Percentiles rank a stretch among this genome's conserved stretches.
Conservation (phyloP, 2,888 invertebrate species). For the Volucella inanis region DNA sequence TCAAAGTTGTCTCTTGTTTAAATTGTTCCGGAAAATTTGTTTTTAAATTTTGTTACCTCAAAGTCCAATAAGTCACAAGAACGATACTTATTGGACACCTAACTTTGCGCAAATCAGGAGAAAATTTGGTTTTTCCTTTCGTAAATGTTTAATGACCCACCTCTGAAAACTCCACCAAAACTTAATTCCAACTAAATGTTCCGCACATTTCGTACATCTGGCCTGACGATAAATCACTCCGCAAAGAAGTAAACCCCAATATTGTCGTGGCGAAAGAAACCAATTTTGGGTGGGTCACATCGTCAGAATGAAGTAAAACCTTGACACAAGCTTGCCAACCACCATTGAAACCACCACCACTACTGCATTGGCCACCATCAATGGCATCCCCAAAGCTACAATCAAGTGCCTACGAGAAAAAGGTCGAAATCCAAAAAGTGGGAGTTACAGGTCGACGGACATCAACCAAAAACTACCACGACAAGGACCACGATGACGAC, state of each 20-base stretch:
- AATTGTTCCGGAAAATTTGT: too few relatives aligned
- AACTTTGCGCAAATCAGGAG: background rate
- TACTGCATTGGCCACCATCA: constrained; percentile 28
- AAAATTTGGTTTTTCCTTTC: background rate
- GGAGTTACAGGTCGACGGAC: constrained; percentile 72
- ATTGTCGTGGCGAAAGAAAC: constrained; percentile 72
- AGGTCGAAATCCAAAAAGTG: constrained; percentile 62
- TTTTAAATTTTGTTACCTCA: too few relatives aligned
- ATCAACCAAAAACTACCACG: constrained; percentile 66
- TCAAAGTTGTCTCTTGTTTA: too few relatives aligned
- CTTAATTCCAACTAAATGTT: constrained; percentile 56
- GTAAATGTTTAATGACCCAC: constrained; percentile 15
- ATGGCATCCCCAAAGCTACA: constrained; percentile 53
- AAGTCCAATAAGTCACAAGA: too few relatives aligned
- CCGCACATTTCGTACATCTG: constrained; percentile 73
- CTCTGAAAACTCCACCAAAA: constrained; percentile 51
- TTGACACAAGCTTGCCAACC: constrained; percentile 44
- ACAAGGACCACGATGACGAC: constrained; percentile 25
- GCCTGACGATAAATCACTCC: constrained; percentile 70
- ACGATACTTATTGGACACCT: too few relatives aligned
- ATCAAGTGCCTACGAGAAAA: constrained; percentile 63
- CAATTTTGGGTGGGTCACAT: constrained; percentile 68
- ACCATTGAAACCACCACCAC: constrained; percentile 30
- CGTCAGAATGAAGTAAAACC: constrained; percentile 49
- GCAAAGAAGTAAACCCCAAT: constrained; percentile 66